phyloP scores from a whole-genome alignment of 2,797 vertebrate genomes.

The Falco rusticolus region DNA sequence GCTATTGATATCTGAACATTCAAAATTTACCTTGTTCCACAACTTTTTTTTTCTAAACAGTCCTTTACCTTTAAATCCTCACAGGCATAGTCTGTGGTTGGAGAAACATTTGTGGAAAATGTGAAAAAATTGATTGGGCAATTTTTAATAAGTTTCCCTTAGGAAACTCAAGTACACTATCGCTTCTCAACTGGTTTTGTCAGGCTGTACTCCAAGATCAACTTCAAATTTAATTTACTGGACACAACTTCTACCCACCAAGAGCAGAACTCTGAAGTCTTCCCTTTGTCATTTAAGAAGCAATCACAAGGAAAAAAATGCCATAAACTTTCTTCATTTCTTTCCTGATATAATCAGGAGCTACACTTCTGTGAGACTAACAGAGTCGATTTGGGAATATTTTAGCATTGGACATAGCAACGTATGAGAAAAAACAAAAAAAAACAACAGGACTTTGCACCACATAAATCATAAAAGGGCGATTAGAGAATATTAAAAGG shows the following conservation, averaged over 20 bases:
- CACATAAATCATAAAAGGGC: not conserved
- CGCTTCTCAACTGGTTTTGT: not conserved
- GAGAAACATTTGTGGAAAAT: not conserved
- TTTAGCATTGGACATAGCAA: not conserved
- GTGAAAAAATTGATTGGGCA: not conserved
- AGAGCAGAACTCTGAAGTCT: not conserved
- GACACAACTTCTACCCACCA: not conserved
- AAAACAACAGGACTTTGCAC: not conserved
- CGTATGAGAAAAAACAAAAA: not conserved
- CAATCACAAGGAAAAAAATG: not conserved
- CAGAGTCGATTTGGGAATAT: not conserved
- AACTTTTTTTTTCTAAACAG: not conserved
- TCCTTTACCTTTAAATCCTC: not conserved
- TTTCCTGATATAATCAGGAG: not conserved
- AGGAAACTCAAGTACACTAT: not conserved
- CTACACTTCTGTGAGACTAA: not conserved
- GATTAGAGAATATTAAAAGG: not conserved
- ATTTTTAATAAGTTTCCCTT: not conserved
- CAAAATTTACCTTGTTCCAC: not conserved
- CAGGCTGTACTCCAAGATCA: not conserved
- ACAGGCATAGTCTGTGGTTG: not conserved
- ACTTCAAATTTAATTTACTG: not conserved
- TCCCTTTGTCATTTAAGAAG: not conserved
- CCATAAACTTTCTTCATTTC: not conserved
- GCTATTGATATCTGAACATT: not conserved